These are phyloP conservation scores for Arremon brunneinucha DNA, from an alignment of 2,797 vertebrate genomes.

Conservation along the genomic window DNA sequence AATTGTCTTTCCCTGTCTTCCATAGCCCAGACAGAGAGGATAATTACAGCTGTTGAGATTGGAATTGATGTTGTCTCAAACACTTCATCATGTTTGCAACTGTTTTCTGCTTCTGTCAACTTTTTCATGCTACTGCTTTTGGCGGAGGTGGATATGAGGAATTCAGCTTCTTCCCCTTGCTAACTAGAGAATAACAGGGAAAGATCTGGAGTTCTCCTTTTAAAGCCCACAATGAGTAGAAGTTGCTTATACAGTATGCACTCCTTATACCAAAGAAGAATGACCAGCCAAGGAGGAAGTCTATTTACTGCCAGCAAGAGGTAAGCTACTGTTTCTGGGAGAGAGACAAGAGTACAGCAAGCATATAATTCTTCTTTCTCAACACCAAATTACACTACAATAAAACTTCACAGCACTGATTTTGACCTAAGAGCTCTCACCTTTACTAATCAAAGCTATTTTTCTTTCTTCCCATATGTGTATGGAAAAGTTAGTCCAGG, in stretches of 20 bases:
- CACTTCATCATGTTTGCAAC: not conserved
- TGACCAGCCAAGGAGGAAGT: not conserved
- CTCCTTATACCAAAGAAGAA: not conserved
- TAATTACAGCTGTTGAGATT: not conserved
- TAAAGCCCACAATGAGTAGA: not conserved
- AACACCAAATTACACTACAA: not conserved
- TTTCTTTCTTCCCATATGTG: not conserved
- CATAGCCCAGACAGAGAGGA: not conserved
- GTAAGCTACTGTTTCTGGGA: not conserved
- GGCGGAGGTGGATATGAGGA: not conserved
- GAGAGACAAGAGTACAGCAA: not conserved
- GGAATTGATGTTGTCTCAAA: not conserved
- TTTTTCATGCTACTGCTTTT: not conserved
- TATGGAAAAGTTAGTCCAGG: not conserved
- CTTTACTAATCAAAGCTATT: not conserved
- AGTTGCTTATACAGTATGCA: not conserved
- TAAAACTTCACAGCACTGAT: not conserved
- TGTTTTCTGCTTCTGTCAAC: not conserved
- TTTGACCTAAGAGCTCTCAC: not conserved
- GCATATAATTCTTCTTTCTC: not conserved
- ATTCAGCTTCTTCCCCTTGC: not conserved
- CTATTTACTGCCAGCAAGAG: not conserved
- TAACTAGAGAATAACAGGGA: not conserved
- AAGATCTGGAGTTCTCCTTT: not conserved
- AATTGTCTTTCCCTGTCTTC: not conserved